Evolutionary conservation across 2,888 invertebrate genomes (phyloP).

Genomic region (Chydorus sphaericus): DNA sequence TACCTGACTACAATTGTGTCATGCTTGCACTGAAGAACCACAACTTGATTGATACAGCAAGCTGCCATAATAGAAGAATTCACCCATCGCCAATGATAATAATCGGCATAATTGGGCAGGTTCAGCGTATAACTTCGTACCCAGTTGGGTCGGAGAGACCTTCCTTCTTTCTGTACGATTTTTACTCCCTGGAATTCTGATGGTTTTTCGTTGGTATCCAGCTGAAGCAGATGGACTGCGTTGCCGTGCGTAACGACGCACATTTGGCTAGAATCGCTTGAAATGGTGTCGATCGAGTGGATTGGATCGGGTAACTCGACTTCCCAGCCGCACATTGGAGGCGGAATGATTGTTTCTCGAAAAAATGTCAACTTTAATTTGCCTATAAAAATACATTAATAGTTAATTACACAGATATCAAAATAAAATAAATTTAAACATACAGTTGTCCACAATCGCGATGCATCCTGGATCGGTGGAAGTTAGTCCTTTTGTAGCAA

Average conservation of each 20-base stretch:
- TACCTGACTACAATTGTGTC: not conserved
- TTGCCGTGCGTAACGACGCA: not conserved
- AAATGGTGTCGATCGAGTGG: not conserved
- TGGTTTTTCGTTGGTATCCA: not conserved
- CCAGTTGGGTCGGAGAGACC: not conserved
- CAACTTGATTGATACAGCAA: not conserved
- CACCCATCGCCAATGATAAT: not conserved
- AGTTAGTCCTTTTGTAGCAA: slow-evolving; percentile 38
- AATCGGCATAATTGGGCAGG: not conserved
- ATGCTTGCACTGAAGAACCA: not conserved
- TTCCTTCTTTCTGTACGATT: not conserved
- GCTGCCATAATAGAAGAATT: not conserved
- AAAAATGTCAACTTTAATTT: slow-evolving; percentile 56
- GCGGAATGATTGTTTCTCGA: slow-evolving; percentile 56
- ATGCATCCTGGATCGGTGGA: slow-evolving; percentile 44
- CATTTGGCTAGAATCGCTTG: not conserved
- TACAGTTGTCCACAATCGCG: slow-evolving; percentile 49
- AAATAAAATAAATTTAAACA: slow-evolving; percentile 7
- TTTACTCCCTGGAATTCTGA: not conserved
- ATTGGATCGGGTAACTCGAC: slow-evolving; percentile 40
- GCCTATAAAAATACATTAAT: slow-evolving; percentile 25
- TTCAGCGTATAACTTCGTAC: not conserved
- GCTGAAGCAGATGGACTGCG: not conserved
- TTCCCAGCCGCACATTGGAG: slow-evolving; percentile 57
- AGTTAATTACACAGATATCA: not conserved